A percentile compares a stretch with the other conserved stretches of the same genome.
These are phyloP conservation scores for Ceratina japonica DNA, from an alignment of 1,140 invertebrate genomes.

Conservation along the genomic window DNA sequence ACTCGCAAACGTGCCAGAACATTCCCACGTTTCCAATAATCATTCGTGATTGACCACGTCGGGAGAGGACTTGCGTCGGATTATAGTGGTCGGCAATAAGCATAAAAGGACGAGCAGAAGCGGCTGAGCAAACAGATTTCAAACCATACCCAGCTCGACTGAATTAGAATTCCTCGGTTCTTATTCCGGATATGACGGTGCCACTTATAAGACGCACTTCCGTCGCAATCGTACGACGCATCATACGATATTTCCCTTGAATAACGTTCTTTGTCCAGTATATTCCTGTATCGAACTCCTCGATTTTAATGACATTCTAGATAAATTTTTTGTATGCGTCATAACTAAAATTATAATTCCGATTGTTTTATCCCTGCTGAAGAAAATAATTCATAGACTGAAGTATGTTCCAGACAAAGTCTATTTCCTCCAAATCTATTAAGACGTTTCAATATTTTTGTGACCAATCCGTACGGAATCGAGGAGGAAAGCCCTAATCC, in stretches of 20 bases:
- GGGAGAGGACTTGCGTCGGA: conserved; percentile 10
- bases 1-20: conserved; percentile 14
- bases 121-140: conserved; percentile 57
- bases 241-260: conserved; percentile 19
- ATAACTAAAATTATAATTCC: too few relatives aligned
- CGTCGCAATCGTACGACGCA: conserved; percentile 38
- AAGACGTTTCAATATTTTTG: too few relatives aligned
- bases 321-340: too few relatives aligned
- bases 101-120: conserved; percentile 29
- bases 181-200: conserved; percentile 70
- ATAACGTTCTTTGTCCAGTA: background rate
- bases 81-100: conserved; percentile 19
- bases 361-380: too few relatives aligned
- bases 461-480: background rate
- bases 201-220: conserved; percentile 64
- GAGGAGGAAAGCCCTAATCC: background rate
- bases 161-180: conserved; percentile 56
- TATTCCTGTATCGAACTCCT: background rate
- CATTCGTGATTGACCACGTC: background rate
- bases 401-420: too few relatives aligned
- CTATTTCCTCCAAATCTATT: too few relatives aligned
- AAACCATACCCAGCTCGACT: conserved; percentile 17
- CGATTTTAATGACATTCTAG: too few relatives aligned
- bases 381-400: too few relatives aligned
- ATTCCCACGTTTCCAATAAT: conserved; percentile 26